Percentiles rank a stretch among this genome's conserved stretches.
Evolutionary conservation across 2,113 vertebrate genomes (phyloP).

Genomic region (Phyllostomus discolor): DNA sequence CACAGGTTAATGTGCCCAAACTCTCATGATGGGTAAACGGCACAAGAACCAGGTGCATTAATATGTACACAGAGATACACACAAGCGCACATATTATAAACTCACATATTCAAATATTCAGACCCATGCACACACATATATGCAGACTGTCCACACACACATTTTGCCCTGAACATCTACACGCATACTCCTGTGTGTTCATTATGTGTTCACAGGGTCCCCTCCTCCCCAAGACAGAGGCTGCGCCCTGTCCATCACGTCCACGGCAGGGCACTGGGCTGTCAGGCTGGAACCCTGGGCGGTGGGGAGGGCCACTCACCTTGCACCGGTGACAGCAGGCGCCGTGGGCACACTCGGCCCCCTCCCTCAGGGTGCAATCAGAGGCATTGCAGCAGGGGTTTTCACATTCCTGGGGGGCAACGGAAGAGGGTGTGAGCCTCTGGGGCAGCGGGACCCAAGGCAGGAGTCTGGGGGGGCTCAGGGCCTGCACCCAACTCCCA

Average conservation of each 20-base stretch:
- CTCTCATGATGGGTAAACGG: not conserved
- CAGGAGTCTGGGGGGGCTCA: not conserved
- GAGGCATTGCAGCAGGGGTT: slow-evolving; percentile 94
- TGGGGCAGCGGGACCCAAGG: not conserved
- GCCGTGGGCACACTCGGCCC: slow-evolving; percentile 93
- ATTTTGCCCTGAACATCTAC: not conserved
- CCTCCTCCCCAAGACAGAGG: not conserved
- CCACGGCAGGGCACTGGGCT: not conserved
- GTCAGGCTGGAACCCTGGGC: not conserved
- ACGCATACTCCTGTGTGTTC: not conserved
- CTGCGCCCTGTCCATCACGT: too few relatives aligned
- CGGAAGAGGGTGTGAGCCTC: not conserved
- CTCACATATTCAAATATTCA: not conserved
- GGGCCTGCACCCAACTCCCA: not conserved
- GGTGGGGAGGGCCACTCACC: slow-evolving; percentile 74
- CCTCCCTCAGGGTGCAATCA: slow-evolving; percentile 91
- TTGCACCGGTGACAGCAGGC: slow-evolving; percentile 95
- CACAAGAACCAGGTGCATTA: not conserved
- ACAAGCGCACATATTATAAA: not conserved
- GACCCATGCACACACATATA: not conserved
- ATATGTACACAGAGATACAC: not conserved
- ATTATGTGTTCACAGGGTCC: not conserved
- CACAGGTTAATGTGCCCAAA: not conserved
- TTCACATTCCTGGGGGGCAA: slow-evolving; percentile 87
- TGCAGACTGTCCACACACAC: not conserved